phyloP scores from a whole-genome alignment of 2,888 invertebrate species.

The Pyrgus malvae region DNA sequence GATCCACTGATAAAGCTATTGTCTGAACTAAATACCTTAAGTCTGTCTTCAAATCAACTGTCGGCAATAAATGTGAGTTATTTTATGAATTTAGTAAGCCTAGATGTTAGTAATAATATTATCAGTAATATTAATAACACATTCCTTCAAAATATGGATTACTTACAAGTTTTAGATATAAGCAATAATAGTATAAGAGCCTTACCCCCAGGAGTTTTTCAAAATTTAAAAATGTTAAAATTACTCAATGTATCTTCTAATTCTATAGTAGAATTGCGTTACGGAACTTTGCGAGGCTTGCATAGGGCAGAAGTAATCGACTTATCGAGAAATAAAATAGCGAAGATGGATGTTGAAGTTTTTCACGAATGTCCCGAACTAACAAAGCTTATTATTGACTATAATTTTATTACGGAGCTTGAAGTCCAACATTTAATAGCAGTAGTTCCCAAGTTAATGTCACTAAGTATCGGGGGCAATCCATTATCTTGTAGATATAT shows the following conservation, averaged over 20 bases:
- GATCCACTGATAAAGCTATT: constrained; percentile 51
- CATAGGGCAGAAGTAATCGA: constrained; percentile 60
- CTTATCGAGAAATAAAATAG: constrained; percentile 60
- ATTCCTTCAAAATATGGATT: constrained; percentile 50
- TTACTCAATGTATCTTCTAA: constrained; percentile 63
- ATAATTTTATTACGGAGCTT: constrained; percentile 59
- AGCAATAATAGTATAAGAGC: constrained; percentile 55
- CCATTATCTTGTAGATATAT: constrained; percentile 66
- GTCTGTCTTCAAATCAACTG: constrained; percentile 55
- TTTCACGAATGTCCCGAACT: constrained; percentile 67
- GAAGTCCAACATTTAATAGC: constrained; percentile 56
- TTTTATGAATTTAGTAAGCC: constrained; percentile 51
- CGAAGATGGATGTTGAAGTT: constrained; percentile 55
- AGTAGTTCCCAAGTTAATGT: constrained; percentile 50
- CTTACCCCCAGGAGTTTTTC: constrained; percentile 63
- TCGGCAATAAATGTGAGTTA: constrained; percentile 50
- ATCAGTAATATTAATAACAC: constrained; percentile 47
- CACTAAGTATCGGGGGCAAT: constrained; percentile 67
- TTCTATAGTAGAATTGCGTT: constrained; percentile 50
- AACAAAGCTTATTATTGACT: constrained; percentile 60
- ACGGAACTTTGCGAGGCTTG: constrained; percentile 63
- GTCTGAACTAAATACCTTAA: constrained; percentile 48
- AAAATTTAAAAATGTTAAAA: constrained; percentile 55
- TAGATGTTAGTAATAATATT: constrained; percentile 57
- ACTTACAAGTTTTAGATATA: constrained; percentile 57